Evolutionary conservation across 2,888 invertebrate genomes (phyloP).

Genomic region (Rambutsinella grinnellia): DNA sequence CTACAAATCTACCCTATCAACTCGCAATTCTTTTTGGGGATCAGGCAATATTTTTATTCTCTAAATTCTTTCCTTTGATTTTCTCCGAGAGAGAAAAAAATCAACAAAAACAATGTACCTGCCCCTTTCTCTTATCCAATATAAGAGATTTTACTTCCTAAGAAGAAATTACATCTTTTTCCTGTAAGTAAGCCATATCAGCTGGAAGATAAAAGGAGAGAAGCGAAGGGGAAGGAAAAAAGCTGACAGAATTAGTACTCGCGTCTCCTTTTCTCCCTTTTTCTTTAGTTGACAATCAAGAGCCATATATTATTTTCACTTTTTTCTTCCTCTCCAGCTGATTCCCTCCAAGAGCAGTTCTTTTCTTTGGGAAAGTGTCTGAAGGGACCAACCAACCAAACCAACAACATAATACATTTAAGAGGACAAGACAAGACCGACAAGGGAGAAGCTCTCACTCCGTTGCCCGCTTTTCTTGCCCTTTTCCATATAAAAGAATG

Average conservation of each 20-base stretch:
- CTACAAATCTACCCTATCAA: background rate
- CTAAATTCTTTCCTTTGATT: slow-evolving; percentile 24
- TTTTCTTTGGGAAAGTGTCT: background rate
- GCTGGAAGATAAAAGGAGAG: slow-evolving; percentile 22
- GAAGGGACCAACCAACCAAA: slow-evolving; percentile 27
- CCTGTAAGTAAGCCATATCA: background rate
- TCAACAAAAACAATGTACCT: slow-evolving; percentile 23
- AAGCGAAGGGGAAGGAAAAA: slow-evolving; percentile 13
- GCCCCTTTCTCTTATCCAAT: background rate
- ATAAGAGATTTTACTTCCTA: background rate
- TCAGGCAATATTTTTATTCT: background rate
- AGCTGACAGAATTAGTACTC: slow-evolving; percentile 48
- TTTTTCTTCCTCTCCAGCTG: slow-evolving; percentile 15
- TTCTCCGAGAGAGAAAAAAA: slow-evolving; percentile 16
- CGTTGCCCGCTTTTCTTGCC: background rate
- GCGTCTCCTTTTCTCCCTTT: slow-evolving; percentile 25
- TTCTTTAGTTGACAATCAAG: slow-evolving; percentile 49
- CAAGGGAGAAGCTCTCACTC: background rate
- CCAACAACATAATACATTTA: slow-evolving; percentile 51
- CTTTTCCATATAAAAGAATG: background rate
- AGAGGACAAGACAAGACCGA: slow-evolving; percentile 43
- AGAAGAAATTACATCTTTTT: background rate
- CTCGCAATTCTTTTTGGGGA: background rate
- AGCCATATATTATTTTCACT: slow-evolving; percentile 50
- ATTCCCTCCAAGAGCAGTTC: background rate